Base-by-base conservation (phyloP, 2,888 invertebrate species). In the Sycophila texana region DNA sequence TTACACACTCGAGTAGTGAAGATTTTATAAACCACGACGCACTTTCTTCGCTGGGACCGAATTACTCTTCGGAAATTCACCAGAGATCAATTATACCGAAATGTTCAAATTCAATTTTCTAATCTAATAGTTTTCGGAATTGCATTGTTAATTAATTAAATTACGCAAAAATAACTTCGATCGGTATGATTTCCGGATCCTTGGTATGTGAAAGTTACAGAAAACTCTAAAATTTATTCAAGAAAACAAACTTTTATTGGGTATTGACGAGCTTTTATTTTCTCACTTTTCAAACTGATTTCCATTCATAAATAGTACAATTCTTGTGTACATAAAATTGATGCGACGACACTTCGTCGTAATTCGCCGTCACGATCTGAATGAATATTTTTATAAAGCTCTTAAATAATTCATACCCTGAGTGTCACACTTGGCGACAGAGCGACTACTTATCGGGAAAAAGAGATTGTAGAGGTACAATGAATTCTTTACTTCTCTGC, bases 391-490 rank as follows among this genome's bases (percentile, higher is more conserved):
- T 78, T 71, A 60, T 81, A 66, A 76, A 65, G 22, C 14, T 51
- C 55, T 74, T 82, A 66, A 82, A 82, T 81, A 74, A 81, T 79
- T 77, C 79, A 82, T 76, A 66, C 65, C n/a, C 26, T 66, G 57
- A 73, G 60, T 58, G 70, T 18, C 77, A 49, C 18, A 51, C 22
- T 58, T n/a, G 30, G 22, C 61, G 51, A 47, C 58, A 49, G 49
- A 26, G 74, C 26, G 60, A 49, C 26, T 26, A 68, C 63, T 22
- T 26, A 26, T 14, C 7, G 60, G 22, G 26, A 22, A 22, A 10
- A 47, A 4, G 63, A 13, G 12, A 3, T 39, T 39, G 39, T 10
- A n/a, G 18, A 47, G 39, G 2, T 18, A 39, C 18, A 63, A 47
- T 47, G 63, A 7, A 18, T 39, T 63, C 47, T n/a, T 63, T n/a